These are phyloP conservation scores for Dipus sagitta DNA, from an alignment of 2,797 vertebrate genomes.

Conservation along the genomic window DNA sequence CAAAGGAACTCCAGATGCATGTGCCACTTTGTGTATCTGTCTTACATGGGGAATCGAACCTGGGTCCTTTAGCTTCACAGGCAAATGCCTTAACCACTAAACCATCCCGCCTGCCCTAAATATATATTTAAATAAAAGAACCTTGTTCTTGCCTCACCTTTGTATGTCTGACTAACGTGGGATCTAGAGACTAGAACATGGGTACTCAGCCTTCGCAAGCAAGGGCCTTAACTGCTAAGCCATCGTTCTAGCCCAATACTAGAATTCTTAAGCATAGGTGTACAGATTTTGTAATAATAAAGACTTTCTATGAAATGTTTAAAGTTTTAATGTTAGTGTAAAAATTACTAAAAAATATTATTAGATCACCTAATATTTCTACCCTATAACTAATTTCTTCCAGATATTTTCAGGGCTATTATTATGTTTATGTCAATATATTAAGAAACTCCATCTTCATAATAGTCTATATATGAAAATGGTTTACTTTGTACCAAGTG, in stretches of 20 bases:
- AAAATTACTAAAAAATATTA: constrained; percentile 16
- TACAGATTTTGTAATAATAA: background rate
- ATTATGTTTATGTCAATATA: constrained; percentile 39
- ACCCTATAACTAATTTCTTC: constrained; percentile 19
- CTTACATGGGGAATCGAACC: too few species aligned
- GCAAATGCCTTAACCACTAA: too few species aligned
- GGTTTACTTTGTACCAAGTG: constrained; percentile 23
- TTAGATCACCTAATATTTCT: background rate
- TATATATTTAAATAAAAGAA: too few species aligned
- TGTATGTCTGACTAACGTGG: too few species aligned
- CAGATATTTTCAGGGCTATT: constrained; percentile 8
- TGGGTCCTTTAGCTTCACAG: too few species aligned
- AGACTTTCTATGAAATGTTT: constrained; percentile 39
- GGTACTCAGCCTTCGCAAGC: too few species aligned
- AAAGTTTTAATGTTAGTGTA: background rate
- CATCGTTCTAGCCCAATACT: background rate
- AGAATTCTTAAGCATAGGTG: background rate
- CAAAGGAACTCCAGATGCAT: too few species aligned
- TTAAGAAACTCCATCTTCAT: constrained; percentile 24
- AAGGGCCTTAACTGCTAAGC: too few species aligned
- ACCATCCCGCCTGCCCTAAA: too few species aligned
- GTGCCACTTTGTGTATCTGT: too few species aligned
- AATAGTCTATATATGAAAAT: constrained; percentile 5
- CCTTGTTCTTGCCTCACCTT: too few species aligned
- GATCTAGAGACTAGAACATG: too few species aligned